phyloP scores from a whole-genome alignment of 1,140 invertebrate species.

The Hyles euphorbiae region DNA sequence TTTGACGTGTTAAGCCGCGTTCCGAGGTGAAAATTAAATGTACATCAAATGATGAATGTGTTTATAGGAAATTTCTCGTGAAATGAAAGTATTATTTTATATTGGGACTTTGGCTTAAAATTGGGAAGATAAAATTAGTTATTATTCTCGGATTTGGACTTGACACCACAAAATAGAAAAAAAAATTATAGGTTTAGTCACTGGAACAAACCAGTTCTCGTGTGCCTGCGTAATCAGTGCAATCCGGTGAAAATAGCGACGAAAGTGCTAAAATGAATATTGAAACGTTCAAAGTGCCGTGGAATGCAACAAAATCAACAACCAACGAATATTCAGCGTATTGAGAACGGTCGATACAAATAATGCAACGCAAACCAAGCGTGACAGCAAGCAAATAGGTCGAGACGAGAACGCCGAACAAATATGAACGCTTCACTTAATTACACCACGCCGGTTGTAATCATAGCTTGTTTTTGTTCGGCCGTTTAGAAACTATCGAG shows the following conservation, averaged over 20 bases:
- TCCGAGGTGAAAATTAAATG: too few species aligned
- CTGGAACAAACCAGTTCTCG: too few species aligned
- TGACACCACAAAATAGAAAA: too few species aligned
- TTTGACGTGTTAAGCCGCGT: too few species aligned
- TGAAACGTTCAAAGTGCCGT: conserved; percentile 8
- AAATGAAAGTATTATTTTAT: too few species aligned
- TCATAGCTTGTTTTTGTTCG: not conserved
- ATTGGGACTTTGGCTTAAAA: too few species aligned
- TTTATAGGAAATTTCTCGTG: too few species aligned
- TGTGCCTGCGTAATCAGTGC: not conserved
- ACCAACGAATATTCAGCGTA: conserved; percentile 19
- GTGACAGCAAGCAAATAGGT: conserved; percentile 52
- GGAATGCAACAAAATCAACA: conserved; percentile 29
- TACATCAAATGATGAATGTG: too few species aligned
- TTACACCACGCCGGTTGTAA: not conserved
- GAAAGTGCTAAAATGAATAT: conserved; percentile 3
- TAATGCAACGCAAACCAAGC: conserved; percentile 33
- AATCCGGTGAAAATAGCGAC: conserved; percentile 2
- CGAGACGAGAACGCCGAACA: conserved; percentile 35
- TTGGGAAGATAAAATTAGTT: too few species aligned
- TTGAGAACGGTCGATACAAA: conserved; percentile 21
- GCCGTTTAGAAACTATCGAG: not conserved
- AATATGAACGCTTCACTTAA: not conserved
- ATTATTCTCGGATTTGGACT: too few species aligned
- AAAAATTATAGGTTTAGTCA: too few species aligned